phyloP scores from a whole-genome alignment of 2,113 vertebrate genomes.

The Barbus barbus region DNA sequence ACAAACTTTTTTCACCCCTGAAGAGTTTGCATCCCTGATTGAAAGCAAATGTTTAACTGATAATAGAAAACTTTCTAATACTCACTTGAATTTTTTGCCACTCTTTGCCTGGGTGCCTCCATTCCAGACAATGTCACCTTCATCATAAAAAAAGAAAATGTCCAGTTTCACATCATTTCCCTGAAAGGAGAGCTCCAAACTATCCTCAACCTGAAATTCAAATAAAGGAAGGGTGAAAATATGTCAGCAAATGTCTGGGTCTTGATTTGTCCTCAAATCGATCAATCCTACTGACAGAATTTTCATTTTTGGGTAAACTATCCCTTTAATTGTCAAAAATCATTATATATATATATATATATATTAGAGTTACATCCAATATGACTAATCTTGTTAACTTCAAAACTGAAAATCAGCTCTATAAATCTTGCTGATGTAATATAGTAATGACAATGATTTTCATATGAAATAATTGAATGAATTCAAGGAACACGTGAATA shows the following conservation, averaged over 20 bases:
- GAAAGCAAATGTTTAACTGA: background rate
- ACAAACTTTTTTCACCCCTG: too few relatives aligned
- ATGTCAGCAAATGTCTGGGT: background rate
- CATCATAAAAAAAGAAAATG: slow-evolving; percentile 97
- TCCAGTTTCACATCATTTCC: slow-evolving; percentile 89
- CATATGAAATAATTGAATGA: background rate
- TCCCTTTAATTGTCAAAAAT: too few relatives aligned
- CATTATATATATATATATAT: too few relatives aligned
- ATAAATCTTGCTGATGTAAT: background rate
- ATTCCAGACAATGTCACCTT: slow-evolving; percentile 88
- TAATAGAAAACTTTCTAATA: background rate
- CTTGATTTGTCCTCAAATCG: background rate
- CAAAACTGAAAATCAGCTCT: background rate
- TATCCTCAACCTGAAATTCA: slow-evolving; percentile 84
- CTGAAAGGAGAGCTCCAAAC: slow-evolving; percentile 92
- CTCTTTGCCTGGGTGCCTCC: slow-evolving; percentile 96
- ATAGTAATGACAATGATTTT: background rate
- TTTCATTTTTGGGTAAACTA: too few relatives aligned
- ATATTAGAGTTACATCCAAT: too few relatives aligned
- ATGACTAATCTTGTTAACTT: background rate
- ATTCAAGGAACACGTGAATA: background rate
- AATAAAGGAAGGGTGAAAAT: background rate
- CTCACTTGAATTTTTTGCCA: slow-evolving; percentile 95
- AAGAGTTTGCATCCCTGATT: background rate
- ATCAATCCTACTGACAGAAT: too few relatives aligned